Percentiles rank a stretch among this genome's conserved stretches.
phyloP scores from a whole-genome alignment of 2,113 vertebrate genomes.

The Bufo gargarizans region DNA sequence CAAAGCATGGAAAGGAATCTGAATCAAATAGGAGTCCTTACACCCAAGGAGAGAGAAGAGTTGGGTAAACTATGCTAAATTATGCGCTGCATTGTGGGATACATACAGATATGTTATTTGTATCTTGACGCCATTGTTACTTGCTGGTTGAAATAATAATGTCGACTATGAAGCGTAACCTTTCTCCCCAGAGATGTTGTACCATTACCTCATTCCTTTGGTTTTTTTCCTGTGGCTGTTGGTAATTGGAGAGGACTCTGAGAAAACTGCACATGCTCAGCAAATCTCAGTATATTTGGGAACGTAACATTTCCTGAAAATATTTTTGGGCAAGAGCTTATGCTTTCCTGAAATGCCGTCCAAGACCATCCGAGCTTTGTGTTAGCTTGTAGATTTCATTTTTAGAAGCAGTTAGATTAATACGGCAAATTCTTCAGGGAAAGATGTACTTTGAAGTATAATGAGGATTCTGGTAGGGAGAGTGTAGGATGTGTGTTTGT shows the following conservation, averaged over 20 bases:
- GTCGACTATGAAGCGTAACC: neutral
- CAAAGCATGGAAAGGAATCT: neutral
- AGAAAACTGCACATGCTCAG: conserved; percentile 51
- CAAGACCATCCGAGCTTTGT: neutral
- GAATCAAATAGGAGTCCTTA: neutral
- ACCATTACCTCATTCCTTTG: conserved; percentile 48
- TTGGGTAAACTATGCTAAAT: conserved; percentile 26
- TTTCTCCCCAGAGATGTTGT: conserved; percentile 4
- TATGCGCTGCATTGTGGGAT: conserved; percentile 9
- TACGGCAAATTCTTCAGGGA: neutral
- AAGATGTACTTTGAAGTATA: neutral
- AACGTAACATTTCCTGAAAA: conserved; percentile 57
- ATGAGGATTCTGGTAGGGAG: neutral
- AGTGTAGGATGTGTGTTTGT: no score
- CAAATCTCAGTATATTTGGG: conserved; percentile 51
- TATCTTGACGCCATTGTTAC: neutral
- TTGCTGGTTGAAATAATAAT: neutral
- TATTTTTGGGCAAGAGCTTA: conserved; percentile 47
- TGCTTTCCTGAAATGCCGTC: conserved; percentile 44
- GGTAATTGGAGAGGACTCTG: conserved; percentile 48
- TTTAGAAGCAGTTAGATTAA: conserved; percentile 4
- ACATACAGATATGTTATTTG: neutral
- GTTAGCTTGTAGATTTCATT: conserved; percentile 17
- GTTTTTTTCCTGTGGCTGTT: conserved; percentile 25
- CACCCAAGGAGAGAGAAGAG: neutral